phyloP scores from a whole-genome alignment of 2,113 vertebrate species.

The Corvus cornix region DNA sequence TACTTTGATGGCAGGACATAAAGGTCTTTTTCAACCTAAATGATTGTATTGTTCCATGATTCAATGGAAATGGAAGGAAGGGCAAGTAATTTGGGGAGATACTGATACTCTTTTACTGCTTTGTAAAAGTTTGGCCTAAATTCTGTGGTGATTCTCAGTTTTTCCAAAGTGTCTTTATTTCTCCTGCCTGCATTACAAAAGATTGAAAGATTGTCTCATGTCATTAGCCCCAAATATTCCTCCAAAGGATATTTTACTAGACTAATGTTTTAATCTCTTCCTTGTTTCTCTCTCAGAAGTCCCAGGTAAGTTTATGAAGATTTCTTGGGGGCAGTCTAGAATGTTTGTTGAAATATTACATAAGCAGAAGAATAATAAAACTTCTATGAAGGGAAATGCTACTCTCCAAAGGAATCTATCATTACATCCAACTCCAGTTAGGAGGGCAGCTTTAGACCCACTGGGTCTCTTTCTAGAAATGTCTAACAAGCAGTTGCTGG shows the following conservation, averaged over 20 bases:
- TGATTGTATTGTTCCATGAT: neutral
- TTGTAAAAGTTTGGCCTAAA: neutral
- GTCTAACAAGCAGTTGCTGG: neutral
- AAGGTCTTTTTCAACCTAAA: neutral
- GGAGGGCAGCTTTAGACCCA: neutral
- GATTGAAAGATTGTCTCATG: neutral
- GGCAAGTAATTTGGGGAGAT: neutral
- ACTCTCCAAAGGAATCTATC: neutral
- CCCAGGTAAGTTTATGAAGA: neutral
- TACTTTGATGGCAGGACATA: neutral
- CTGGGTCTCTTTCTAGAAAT: neutral
- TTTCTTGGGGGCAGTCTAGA: neutral
- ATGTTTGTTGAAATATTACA: neutral
- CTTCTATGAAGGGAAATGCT: neutral
- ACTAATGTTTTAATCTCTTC: neutral
- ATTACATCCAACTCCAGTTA: neutral
- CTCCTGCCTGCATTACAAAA: neutral
- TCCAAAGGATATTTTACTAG: neutral
- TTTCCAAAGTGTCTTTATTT: neutral
- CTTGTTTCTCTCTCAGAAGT: neutral
- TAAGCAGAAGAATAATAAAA: neutral
- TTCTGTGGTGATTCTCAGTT: neutral
- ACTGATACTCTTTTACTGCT: neutral
- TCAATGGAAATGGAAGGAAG: neutral
- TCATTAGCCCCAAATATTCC: neutral